Base-by-base conservation (phyloP, 2,888 invertebrate species). In the Periphyllus acericola region DNA sequence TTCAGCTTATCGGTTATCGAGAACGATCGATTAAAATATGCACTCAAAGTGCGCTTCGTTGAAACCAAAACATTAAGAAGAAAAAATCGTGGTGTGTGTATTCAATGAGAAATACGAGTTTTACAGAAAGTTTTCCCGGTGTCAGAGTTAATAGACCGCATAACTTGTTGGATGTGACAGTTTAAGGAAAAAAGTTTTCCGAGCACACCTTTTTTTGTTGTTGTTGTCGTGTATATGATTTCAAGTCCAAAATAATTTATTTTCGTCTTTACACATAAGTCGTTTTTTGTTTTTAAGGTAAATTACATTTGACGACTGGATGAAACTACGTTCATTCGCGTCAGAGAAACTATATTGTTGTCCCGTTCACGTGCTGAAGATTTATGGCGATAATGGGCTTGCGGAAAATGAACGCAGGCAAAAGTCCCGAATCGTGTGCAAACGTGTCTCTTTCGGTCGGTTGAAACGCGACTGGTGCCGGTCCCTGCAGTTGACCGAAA, bases 101-200 rank as follows among this genome's bases (percentile, higher is more conserved):
- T 32, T 29, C 29, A 17, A 71, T 52, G 5, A 55, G 34, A 14
- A 36, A 29, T 34, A n/a, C n/a, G 2, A 36, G n/a, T 55, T 55
- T 74, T 83, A 11, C 25, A 32, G 34, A 83, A 83, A 83, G 55
- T 83, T 74, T 83, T 55, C 32, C 21, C 9, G 72, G n/a, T 34
- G 55, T 83, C 55, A 34, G 32, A 9, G n/a, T 55, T 74, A 83
- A 83, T 83, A 72, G n/a, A 55, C 55, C 36, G 34, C 36, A 55
- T 74, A 83, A 83, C 72, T 74, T 36, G 72, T 83, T 52, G 55
- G 72, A 36, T 32, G 21, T n/a, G 52, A 36, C 34, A 74, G n/a
- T 19, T 34, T 36, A 74, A 83, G 72, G 14, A 46, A 83, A 71
- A 36, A 83, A 72, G 52, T 72, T 83, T 66, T 55, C n/a, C 9